A percentile compares a stretch with the other conserved stretches of the same genome.
These are phyloP conservation scores for Balaeniceps rex DNA, from an alignment of 2,113 vertebrate genomes.

Conservation along the genomic window DNA sequence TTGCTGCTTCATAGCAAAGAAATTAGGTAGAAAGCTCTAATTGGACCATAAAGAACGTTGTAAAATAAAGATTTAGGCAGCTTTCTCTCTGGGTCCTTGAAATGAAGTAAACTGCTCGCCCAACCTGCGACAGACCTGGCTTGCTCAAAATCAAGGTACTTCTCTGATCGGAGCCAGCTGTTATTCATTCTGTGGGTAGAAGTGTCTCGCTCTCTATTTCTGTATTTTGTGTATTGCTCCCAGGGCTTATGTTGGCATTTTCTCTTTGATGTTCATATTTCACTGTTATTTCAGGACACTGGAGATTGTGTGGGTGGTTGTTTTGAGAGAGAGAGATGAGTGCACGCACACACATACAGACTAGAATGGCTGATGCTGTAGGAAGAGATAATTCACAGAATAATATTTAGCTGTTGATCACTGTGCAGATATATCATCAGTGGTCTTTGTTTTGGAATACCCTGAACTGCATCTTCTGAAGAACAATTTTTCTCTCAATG, in stretches of 20 bases:
- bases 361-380: neutral
- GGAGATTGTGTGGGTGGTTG: neutral
- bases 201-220: fast-evolving
- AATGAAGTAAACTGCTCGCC: neutral
- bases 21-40: neutral
- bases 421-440: neutral
- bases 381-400: neutral
- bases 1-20: neutral
- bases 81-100: neutral
- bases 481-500: neutral
- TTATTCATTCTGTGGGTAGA: neutral
- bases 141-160: fast-evolving
- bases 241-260: neutral
- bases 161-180: neutral
- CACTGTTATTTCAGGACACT: neutral
- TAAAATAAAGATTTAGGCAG: neutral
- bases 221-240: neutral
- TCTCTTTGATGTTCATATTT: neutral
- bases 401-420: neutral
- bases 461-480: neutral
- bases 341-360: too few species aligned
- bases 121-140: neutral
- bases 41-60: neutral
- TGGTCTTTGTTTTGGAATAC: neutral
- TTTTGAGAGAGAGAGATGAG: neutral